Conservation (phyloP, 1,140 invertebrate species). For the Zaprionus gabonicus region DNA sequence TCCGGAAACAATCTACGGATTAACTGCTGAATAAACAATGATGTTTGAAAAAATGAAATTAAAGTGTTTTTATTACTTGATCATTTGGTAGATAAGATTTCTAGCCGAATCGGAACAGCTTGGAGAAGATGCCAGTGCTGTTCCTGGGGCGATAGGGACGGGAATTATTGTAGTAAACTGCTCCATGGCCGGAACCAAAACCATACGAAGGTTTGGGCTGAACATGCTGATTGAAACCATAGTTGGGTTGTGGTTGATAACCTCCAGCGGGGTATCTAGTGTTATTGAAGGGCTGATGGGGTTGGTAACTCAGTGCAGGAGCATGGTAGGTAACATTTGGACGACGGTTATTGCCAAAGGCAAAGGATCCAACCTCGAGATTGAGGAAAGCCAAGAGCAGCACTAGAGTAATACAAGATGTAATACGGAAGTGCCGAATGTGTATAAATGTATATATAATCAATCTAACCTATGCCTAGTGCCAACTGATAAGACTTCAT, state of each 20-base stretch:
- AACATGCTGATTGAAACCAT: not conserved
- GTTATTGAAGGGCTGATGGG: slow-evolving; percentile 9
- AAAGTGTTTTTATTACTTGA: slow-evolving; percentile 2
- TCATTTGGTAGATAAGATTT: not conserved
- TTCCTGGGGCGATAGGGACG: slow-evolving; percentile 16
- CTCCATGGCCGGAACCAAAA: slow-evolving; percentile 3
- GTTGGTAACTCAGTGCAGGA: slow-evolving; percentile 37
- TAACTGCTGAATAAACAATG: slow-evolving; percentile 52
- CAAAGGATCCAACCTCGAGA: slow-evolving; percentile 12
- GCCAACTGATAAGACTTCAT: slow-evolving; percentile 42
- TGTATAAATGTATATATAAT: slow-evolving; percentile 3
- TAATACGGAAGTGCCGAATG: not conserved
- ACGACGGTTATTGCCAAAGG: slow-evolving; percentile 1
- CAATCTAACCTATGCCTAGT: slow-evolving; percentile 47
- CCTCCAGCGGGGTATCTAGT: not conserved
- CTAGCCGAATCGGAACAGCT: slow-evolving; percentile 16
- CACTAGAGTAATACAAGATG: slow-evolving; percentile 28
- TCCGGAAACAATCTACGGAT: not conserved
- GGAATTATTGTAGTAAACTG: not conserved
- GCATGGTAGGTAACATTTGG: slow-evolving; percentile 33
- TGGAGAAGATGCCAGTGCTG: slow-evolving; percentile 5
- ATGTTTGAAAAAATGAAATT: slow-evolving; percentile 55
- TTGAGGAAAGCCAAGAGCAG: slow-evolving; percentile 40
- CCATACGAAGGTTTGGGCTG: slow-evolving; percentile 12
- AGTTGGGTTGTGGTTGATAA: slow-evolving; percentile 18